A percentile compares a stretch with the other conserved stretches of the same genome.
Evolutionary conservation across 2,888 invertebrate species (phyloP).

Genomic region (Coecobrya sp.): DNA sequence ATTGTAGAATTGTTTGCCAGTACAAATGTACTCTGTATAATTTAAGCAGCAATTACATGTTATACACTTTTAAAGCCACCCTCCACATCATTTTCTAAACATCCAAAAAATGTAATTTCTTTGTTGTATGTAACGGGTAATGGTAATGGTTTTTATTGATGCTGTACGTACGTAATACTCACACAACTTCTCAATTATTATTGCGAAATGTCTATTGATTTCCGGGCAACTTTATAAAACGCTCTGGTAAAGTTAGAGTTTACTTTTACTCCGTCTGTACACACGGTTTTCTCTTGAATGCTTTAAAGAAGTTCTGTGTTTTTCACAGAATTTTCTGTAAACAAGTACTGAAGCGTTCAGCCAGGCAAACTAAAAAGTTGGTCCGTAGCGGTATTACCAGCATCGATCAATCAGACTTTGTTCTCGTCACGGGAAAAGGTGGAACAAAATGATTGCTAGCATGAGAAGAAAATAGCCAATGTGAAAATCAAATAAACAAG

Average conservation of each 20-base stretch:
- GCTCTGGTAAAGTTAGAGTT: background rate
- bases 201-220: slow-evolving; percentile 1
- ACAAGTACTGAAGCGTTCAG: background rate
- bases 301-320: background rate
- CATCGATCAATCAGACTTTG: slow-evolving; percentile 33
- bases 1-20: background rate
- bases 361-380: background rate
- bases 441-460: slow-evolving; percentile 38
- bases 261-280: background rate
- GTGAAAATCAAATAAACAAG: slow-evolving; percentile 43
- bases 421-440: slow-evolving; percentile 16
- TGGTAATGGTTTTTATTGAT: background rate
- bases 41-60: slow-evolving; percentile 3
- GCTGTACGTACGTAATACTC: background rate
- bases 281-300: background rate
- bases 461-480: slow-evolving; percentile 2
- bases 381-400: background rate
- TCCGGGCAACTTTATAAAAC: slow-evolving; percentile 2
- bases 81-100: background rate
- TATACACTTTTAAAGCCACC: background rate
- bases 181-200: slow-evolving; percentile 6
- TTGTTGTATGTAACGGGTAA: background rate
- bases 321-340: background rate
- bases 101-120: background rate
- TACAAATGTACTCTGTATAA: background rate